Percentiles rank a stretch among this genome's conserved stretches.
Conservation (phyloP, 2,797 vertebrate genomes). For the Anabacerthia variegaticeps region DNA sequence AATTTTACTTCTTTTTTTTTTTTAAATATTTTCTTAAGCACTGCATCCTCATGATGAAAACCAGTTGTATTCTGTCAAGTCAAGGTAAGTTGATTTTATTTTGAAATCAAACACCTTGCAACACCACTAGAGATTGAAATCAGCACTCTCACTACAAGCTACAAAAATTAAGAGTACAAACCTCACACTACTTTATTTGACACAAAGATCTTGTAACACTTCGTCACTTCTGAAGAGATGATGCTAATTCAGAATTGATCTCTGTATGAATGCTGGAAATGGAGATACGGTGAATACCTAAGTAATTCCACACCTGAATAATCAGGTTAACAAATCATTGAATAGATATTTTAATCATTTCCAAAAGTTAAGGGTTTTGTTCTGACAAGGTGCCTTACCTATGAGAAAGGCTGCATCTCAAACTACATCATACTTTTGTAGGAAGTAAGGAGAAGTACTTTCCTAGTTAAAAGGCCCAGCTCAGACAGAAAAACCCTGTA, state of each 20-base stretch:
- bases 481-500: rapidly evolving
- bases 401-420: not conserved
- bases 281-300: rapidly evolving
- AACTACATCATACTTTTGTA: not conserved
- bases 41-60: not conserved
- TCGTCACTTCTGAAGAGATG: not conserved
- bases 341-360: not conserved
- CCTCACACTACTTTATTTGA: not conserved
- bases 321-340: not conserved
- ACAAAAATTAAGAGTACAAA: not conserved
- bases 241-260: not conserved
- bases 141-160: not conserved
- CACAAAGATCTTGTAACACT: not conserved
- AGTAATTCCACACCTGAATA: not conserved
- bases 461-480: not conserved
- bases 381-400: not conserved
- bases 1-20: not conserved
- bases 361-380: not conserved
- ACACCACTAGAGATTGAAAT: not conserved
- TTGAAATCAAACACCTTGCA: not conserved
- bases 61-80: not conserved
- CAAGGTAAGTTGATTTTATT: not conserved
- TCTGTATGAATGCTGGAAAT: not conserved
- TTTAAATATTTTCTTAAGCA: not conserved
- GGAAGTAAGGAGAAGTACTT: not conserved